Conservation (phyloP, 2,113 vertebrate genomes). For the Callospermophilus lateralis region DNA sequence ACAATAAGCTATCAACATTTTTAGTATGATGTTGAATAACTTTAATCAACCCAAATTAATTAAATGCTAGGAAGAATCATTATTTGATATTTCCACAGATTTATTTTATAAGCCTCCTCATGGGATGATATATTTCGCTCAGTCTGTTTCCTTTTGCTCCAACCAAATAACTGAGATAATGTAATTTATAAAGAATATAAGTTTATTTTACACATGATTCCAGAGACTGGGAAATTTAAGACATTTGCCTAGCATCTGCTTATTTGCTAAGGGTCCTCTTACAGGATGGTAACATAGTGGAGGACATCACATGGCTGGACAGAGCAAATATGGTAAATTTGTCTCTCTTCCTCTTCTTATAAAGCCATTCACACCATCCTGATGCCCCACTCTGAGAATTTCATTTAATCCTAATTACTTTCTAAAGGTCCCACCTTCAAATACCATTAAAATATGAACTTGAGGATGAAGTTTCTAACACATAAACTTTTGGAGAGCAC, state of each 20-base stretch:
- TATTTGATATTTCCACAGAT: background rate
- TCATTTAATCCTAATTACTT: background rate
- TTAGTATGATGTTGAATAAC: background rate
- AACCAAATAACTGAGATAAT: background rate
- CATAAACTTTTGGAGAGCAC: background rate
- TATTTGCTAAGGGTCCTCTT: background rate
- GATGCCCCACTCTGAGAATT: fast-evolving
- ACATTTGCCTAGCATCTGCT: background rate
- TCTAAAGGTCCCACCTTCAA: background rate
- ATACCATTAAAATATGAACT: background rate
- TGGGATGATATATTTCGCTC: background rate
- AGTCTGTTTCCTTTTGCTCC: background rate
- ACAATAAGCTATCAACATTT: background rate
- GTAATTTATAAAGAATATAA: background rate
- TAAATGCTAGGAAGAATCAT: background rate
- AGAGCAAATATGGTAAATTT: too few species aligned
- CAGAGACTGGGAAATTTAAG: background rate
- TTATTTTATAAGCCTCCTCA: background rate
- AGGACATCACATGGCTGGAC: fast-evolving
- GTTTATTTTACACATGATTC: background rate
- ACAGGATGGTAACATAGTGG: background rate
- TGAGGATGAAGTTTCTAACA: background rate
- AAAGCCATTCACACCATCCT: too few species aligned
- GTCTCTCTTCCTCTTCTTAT: background rate
- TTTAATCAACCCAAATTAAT: background rate